A percentile compares a stretch with the other conserved stretches of the same genome.
Evolutionary conservation across 2,888 invertebrate species (phyloP).

Genomic region (Lochmaea crataegi): DNA sequence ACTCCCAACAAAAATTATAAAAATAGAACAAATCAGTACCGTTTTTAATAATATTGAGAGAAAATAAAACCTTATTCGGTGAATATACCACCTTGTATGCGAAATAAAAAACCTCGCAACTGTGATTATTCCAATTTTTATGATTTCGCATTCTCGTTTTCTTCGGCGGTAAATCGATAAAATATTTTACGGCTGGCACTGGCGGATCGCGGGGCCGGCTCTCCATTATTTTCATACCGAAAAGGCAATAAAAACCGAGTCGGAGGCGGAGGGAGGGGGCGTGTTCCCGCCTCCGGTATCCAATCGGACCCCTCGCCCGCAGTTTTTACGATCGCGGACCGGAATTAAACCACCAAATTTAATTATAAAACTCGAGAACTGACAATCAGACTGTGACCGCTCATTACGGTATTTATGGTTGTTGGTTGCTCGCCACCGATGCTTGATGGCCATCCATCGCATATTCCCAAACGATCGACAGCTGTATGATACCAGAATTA

Average conservation of each 20-base stretch:
- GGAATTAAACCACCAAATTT: constrained; percentile 64
- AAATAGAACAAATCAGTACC: no score
- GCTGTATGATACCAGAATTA: constrained; percentile 11
- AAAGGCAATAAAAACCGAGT: constrained; percentile 32
- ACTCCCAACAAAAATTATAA: neutral
- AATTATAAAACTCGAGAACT: constrained; percentile 58
- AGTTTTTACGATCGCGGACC: constrained; percentile 57
- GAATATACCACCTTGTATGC: constrained; percentile 6
- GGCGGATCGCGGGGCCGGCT: constrained; percentile 16
- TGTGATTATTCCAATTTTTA: constrained; percentile 28
- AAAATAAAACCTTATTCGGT: neutral
- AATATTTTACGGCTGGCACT: constrained; percentile 32
- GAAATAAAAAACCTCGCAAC: constrained; percentile 13
- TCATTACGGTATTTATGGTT: constrained; percentile 30
- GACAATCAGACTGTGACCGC: constrained; percentile 50
- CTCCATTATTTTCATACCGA: constrained; percentile 36
- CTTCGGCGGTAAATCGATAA: constrained; percentile 34
- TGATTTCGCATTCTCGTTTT: constrained; percentile 7
- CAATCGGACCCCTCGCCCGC: constrained; percentile 53
- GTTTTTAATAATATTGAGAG: no score
- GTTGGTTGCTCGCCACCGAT: constrained; percentile 11
- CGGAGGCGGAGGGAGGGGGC: constrained; percentile 32
- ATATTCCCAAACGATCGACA: constrained; percentile 14
- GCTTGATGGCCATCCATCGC: constrained; percentile 21
- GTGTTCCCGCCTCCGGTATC: constrained; percentile 55